Percentiles rank a stretch among this genome's conserved stretches.
Evolutionary conservation across 2,797 vertebrate genomes (phyloP).

Genomic region (Amphiprion clarkii): DNA sequence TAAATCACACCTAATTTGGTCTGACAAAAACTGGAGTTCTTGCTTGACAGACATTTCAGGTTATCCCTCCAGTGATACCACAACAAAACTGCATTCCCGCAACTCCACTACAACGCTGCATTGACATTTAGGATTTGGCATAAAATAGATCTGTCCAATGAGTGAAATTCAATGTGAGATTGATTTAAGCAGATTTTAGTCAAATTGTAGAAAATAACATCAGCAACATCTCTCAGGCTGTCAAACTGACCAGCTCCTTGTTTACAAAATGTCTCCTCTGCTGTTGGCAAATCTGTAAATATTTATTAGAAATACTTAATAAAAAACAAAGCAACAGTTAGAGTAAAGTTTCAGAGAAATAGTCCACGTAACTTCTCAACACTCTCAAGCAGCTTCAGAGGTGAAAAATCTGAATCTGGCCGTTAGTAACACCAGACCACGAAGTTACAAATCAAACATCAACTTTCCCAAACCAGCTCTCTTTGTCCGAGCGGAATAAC

Average conservation of each 20-base stretch:
- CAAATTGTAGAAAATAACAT: constrained; percentile 12
- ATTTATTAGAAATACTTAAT: not conserved
- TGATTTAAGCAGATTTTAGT: not conserved
- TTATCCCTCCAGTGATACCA: constrained; percentile 2
- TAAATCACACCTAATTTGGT: not conserved
- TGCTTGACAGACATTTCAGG: constrained; percentile 19
- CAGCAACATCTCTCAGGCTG: constrained; percentile 11
- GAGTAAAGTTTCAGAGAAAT: not conserved
- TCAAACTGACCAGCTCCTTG: constrained; percentile 48
- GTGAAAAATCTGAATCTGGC: constrained; percentile 15
- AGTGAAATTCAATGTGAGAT: not conserved
- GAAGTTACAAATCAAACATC: constrained; percentile 5
- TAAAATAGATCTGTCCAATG: not conserved
- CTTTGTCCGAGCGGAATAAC: not conserved
- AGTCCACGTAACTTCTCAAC: not conserved
- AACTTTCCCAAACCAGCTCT: constrained; percentile 14
- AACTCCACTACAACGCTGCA: not conserved
- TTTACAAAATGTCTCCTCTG: constrained; percentile 37
- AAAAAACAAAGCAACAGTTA: no score
- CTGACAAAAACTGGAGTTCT: not conserved
- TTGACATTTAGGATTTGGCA: not conserved
- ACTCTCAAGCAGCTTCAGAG: not conserved
- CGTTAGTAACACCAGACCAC: constrained; percentile 10
- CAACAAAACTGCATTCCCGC: constrained; percentile 4
- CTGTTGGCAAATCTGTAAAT: not conserved